Conservation (phyloP, 2,888 invertebrate genomes). For the Lochmaea crataegi region DNA sequence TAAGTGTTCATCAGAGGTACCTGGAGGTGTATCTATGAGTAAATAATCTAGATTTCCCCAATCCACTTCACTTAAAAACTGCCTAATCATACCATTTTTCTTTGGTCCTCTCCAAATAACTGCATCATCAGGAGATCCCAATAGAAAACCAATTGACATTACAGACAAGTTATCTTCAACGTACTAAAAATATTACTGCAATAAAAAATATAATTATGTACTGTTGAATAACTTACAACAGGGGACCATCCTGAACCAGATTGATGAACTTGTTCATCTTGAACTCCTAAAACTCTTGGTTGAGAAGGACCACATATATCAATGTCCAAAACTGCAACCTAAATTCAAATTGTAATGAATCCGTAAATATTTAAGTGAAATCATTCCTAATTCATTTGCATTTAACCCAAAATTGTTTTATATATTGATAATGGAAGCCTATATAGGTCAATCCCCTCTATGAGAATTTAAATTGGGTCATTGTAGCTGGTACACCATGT, state of each 20-base stretch:
- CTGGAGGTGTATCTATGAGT: slow-evolving; percentile 94
- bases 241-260: slow-evolving; percentile 98
- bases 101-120: slow-evolving; percentile 99
- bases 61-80: slow-evolving; percentile 95
- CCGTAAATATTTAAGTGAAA: neutral
- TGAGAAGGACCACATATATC: slow-evolving; percentile 99
- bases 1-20: slow-evolving; percentile 95
- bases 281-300: slow-evolving; percentile 91
- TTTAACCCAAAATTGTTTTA: neutral
- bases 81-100: slow-evolving; percentile 96
- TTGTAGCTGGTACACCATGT: slow-evolving; percentile 51
- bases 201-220: neutral
- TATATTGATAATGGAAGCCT: neutral
- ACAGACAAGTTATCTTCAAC: slow-evolving; percentile 94
- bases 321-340: slow-evolving; percentile 95
- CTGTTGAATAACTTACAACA: slow-evolving; percentile 73
- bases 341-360: slow-evolving; percentile 23
- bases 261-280: slow-evolving; percentile 93
- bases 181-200: slow-evolving; percentile 70
- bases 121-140: slow-evolving; percentile 89
- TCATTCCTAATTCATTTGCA: neutral
- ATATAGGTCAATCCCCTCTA: slow-evolving; percentile 13
- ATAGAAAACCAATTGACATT: slow-evolving; percentile 96
- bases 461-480: slow-evolving; percentile 45
- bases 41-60: slow-evolving; percentile 93